phyloP scores from a whole-genome alignment of 2,888 invertebrate species.

The Alviniconcha strummeri region DNA sequence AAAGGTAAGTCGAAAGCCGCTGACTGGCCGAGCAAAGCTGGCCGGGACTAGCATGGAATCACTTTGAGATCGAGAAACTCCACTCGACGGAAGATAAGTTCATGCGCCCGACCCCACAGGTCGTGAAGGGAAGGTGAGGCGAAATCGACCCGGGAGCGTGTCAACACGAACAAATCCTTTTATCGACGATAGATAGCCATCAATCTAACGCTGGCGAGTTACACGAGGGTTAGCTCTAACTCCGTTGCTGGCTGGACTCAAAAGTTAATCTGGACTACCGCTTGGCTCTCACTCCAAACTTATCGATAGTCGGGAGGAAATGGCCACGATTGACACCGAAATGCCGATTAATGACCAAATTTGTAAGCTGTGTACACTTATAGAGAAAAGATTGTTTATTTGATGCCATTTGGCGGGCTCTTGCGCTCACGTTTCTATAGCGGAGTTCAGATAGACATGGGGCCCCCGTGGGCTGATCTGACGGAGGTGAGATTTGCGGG shows the following conservation, averaged over 20 bases:
- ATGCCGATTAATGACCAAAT: conserved; percentile 25
- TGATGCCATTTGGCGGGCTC: conserved; percentile 2
- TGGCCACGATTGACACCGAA: conserved; percentile 20
- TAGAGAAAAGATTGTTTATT: conserved; percentile 8
- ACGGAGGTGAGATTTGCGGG: not conserved
- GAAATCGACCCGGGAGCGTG: conserved; percentile 12
- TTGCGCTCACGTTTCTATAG: conserved; percentile 3
- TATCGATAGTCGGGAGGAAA: conserved; percentile 11
- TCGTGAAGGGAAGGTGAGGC: not conserved
- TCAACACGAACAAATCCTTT: conserved; percentile 14
- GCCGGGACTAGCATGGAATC: not conserved
- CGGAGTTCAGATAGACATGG: not conserved
- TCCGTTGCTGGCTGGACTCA: not conserved
- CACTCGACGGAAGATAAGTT: not conserved
- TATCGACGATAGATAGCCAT: conserved; percentile 24
- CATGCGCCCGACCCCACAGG: conserved; percentile 14
- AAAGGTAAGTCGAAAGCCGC: not conserved
- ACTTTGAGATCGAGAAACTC: not conserved
- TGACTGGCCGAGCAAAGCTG: not conserved
- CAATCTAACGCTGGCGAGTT: conserved; percentile 1
- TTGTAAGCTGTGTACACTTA: conserved; percentile 22
- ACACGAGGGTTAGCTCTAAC: conserved; percentile 4
- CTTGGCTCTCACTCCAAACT: not conserved
- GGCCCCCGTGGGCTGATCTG: not conserved
- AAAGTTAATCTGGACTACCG: conserved; percentile 19